Evolutionary conservation across 2,113 vertebrate species (phyloP).

Genomic region (Cyprinus carpio): DNA sequence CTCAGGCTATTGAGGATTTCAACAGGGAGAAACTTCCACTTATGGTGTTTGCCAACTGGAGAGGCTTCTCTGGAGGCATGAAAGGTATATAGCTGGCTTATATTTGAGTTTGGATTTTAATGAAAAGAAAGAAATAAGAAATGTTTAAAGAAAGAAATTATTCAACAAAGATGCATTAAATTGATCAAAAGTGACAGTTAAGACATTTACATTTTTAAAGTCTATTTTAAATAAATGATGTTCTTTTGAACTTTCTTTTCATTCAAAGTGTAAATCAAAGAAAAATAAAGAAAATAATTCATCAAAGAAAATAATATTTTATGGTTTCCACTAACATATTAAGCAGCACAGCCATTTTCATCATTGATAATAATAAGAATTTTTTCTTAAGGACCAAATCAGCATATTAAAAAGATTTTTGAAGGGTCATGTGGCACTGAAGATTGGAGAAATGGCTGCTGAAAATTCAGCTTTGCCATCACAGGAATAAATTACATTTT

Average conservation of each 20-base stretch:
- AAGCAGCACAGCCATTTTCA: neutral
- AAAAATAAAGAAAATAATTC: too few relatives aligned
- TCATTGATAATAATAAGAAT: neutral
- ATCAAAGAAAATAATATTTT: too few relatives aligned
- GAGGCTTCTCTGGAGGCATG: constrained; percentile 96
- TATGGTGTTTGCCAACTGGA: constrained; percentile 97
- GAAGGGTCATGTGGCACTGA: neutral
- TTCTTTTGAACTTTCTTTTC: too few relatives aligned
- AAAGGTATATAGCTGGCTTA: constrained; percentile 71
- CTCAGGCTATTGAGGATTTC: constrained; percentile 91
- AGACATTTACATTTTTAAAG: too few relatives aligned
- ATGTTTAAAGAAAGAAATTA: too few relatives aligned
- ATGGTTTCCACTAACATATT: neutral
- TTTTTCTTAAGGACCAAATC: neutral
- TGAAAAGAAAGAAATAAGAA: too few relatives aligned
- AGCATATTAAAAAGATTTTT: neutral
- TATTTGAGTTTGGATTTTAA: neutral
- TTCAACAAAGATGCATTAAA: neutral
- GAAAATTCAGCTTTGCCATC: too few relatives aligned
- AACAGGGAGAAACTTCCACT: constrained; percentile 86
- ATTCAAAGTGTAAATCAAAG: too few relatives aligned
- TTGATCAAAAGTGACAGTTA: too few relatives aligned
- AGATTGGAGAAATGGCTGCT: too few relatives aligned
- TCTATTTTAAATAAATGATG: too few relatives aligned
- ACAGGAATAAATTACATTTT: too few relatives aligned